A percentile compares a stretch with the other conserved stretches of the same genome.
Conservation (phyloP, 2,888 invertebrate species). For the Deroplatys truncata region DNA sequence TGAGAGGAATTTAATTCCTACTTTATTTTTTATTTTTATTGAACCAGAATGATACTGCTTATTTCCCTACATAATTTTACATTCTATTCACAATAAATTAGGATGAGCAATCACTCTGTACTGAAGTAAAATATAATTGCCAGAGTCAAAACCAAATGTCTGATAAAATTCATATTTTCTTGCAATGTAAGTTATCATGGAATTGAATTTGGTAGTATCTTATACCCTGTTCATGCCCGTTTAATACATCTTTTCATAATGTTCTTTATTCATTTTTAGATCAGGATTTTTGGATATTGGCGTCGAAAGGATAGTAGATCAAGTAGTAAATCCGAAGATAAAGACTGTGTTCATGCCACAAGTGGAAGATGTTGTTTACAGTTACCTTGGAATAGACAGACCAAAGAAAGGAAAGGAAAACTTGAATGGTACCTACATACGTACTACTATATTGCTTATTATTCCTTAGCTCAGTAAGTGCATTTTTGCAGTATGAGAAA, state of each 20-base stretch:
- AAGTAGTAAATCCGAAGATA: slow-evolving; percentile 87
- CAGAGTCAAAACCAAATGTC: too few relatives aligned
- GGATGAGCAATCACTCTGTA: too few relatives aligned
- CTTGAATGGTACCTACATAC: slow-evolving; percentile 9
- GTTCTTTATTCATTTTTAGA: slow-evolving; percentile 45
- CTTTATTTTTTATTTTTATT: too few relatives aligned
- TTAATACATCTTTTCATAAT: background rate
- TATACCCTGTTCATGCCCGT: background rate
- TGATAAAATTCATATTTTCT: too few relatives aligned
- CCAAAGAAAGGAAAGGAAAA: slow-evolving; percentile 48
- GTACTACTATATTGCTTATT: background rate
- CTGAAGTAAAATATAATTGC: too few relatives aligned
- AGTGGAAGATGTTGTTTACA: slow-evolving; percentile 87
- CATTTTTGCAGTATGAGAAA: slow-evolving; percentile 14
- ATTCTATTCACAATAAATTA: too few relatives aligned
- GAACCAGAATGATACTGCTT: too few relatives aligned
- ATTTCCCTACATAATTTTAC: too few relatives aligned
- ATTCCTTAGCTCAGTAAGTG: background rate
- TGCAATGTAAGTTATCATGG: too few relatives aligned
- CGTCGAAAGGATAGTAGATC: slow-evolving; percentile 91
- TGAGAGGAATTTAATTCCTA: too few relatives aligned
- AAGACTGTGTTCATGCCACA: slow-evolving; percentile 81
- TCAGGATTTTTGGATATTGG: slow-evolving; percentile 86
- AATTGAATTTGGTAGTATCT: too few relatives aligned
- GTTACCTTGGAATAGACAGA: slow-evolving; percentile 75